Evolutionary conservation across 1,140 invertebrate species (phyloP).

Genomic region (Heliconius congener): DNA sequence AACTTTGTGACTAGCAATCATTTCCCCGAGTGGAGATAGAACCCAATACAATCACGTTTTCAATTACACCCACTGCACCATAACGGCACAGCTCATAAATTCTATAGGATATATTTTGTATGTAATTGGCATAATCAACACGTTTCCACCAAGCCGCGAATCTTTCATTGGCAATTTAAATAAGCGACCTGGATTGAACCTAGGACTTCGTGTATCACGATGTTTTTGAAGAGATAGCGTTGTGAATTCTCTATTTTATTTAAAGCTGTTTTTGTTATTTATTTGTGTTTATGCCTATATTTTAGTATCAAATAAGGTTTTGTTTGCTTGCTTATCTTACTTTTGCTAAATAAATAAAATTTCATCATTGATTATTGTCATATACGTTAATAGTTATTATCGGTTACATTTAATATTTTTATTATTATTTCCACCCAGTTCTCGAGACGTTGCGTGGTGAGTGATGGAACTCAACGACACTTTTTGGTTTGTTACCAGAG

Average conservation of each 20-base stretch:
- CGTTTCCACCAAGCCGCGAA: conserved; percentile 20
- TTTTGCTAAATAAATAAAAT: background rate
- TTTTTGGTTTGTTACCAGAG: too few species aligned
- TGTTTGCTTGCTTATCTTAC: too few species aligned
- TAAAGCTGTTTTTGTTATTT: background rate
- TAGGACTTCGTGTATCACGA: conserved; percentile 31
- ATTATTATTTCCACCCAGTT: too few species aligned
- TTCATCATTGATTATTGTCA: background rate
- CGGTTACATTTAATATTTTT: too few species aligned
- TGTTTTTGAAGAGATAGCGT: conserved; percentile 26
- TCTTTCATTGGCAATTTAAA: conserved; percentile 32
- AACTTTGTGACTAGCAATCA: background rate
- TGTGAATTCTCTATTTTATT: conserved; percentile 15
- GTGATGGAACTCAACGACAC: too few species aligned
- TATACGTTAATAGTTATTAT: too few species aligned
- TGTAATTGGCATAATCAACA: conserved; percentile 32
- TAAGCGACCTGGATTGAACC: conserved; percentile 33
- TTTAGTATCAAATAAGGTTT: background rate
- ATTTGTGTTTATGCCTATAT: background rate
- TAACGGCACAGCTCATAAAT: background rate
- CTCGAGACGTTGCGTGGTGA: too few species aligned
- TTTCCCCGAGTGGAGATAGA: background rate
- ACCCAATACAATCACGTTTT: background rate
- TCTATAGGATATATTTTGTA: conserved; percentile 17
- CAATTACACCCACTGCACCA: background rate